Conservation (phyloP, 2,888 invertebrate species). For the Busseola fusca region DNA sequence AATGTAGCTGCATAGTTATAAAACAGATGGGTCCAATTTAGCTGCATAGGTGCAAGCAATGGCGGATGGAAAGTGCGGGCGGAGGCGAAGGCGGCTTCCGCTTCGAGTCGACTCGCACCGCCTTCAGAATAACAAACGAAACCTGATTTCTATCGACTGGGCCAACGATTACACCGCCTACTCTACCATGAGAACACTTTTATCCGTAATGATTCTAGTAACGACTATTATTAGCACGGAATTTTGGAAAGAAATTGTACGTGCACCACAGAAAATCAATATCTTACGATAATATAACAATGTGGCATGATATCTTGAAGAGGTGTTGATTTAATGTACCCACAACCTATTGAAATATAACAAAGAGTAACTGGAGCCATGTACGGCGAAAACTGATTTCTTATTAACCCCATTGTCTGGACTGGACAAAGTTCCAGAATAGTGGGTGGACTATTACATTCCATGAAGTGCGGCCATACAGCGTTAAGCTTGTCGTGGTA, state of each 20-base stretch:
- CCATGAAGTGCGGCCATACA: constrained; percentile 70
- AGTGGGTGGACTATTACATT: constrained; percentile 64
- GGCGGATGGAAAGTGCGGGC: constrained; percentile 87
- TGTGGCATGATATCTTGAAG: constrained; percentile 25
- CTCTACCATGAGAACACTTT: constrained; percentile 67
- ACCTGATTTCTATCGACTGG: constrained; percentile 88
- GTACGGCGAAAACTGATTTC: constrained; percentile 61
- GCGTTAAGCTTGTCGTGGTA: constrained; percentile 70
- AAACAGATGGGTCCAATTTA: constrained; percentile 75
- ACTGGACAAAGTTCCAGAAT: constrained; percentile 60
- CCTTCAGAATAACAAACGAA: constrained; percentile 88
- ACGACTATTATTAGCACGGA: constrained; percentile 59
- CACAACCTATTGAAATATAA: constrained; percentile 53
- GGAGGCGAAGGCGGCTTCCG: constrained; percentile 81
- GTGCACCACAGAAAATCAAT: constrained; percentile 40
- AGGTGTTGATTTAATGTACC: constrained; percentile 47
- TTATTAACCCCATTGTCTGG: constrained; percentile 64
- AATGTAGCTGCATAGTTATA: constrained; percentile 61
- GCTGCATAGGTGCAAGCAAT: constrained; percentile 77
- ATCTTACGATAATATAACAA: constrained; percentile 27
- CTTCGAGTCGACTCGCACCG: constrained; percentile 76
- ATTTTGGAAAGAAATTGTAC: constrained; percentile 49
- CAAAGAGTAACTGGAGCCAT: constrained; percentile 63
- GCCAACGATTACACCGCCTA: constrained; percentile 79
- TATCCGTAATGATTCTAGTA: constrained; percentile 63